Base-by-base conservation (phyloP, 1,140 invertebrate genomes). In the Scaptomyza pallida region DNA sequence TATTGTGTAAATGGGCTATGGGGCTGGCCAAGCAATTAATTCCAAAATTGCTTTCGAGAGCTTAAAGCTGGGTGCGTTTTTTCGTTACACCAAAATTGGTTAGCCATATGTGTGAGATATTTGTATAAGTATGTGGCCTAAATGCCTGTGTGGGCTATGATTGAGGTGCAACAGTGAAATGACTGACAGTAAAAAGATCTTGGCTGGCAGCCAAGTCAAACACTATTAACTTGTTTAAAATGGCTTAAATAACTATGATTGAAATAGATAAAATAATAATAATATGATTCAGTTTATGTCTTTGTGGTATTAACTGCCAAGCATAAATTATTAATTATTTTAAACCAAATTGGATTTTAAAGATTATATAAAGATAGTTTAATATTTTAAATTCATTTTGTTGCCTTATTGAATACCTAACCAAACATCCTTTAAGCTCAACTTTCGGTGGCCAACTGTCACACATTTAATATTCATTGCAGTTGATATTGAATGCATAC, bases 31-130 rank as follows among this genome's bases (percentile, higher is more conserved):
- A 37, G 73, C 74, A 76, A 76, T 76, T 76, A 76, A 69, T 64
- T 74, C 54, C 51, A 23, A 79, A 80, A 79, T 68, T 75, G 76
- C 65, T 57, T 79, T 72, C 9, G 45, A 57, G 54, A 55, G 75
- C 55, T 51, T 57, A n/a, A n/a, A 30, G 50, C 44, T 71, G 59
- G 40, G 43, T 62, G 71, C 33, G 67, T 71, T 74, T 30, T n/a
- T 62, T 50, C 51, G 48, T 5, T 55, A 51, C 61, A 47, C 13
- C 13, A 35, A 63, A 54, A 55, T 63, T 26, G 3, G 3, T 26
- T 5, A 26, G 12, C 33, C 17, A 21, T 9, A 64, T 43, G 19
- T 51, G 51, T 40, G 13, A 33, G 3, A 33, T 26, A 21, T 50
- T 12, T 5, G 9, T 30, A 2, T 30, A 2, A 30, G 26, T 21